Evolutionary conservation across 2,113 vertebrate genomes (phyloP).

Genomic region (Aldabrachelys gigantea): DNA sequence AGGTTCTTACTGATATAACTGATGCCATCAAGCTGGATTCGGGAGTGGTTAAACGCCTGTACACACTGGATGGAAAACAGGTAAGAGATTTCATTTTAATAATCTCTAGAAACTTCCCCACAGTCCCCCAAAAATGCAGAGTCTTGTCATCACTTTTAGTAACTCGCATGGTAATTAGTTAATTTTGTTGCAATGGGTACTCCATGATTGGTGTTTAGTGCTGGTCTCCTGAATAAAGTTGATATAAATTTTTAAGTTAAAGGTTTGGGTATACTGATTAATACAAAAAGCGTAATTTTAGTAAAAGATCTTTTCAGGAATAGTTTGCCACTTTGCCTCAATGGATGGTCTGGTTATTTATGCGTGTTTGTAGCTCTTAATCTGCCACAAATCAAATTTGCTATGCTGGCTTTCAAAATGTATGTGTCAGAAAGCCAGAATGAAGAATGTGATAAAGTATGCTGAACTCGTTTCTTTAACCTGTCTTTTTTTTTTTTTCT

Average conservation of each 20-base stretch:
- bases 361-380: constrained; percentile 28
- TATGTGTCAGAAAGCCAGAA: not conserved
- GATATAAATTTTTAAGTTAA: not conserved
- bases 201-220: not conserved
- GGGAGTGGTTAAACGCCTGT: constrained; percentile 93
- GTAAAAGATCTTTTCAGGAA: not conserved
- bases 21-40: constrained; percentile 98
- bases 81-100: constrained; percentile 76
- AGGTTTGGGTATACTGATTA: not conserved
- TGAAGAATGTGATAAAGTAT: constrained; percentile 10
- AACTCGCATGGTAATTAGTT: not conserved
- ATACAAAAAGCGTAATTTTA: not conserved
- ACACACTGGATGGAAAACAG: constrained; percentile 96
- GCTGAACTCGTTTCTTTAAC: constrained; percentile 34
- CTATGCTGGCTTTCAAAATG: constrained; percentile 36
- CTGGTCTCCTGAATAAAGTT: not conserved
- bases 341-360: not conserved
- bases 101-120: not conserved
- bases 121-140: not conserved
- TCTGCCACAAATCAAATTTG: not conserved
- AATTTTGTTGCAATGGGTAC: not conserved
- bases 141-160: not conserved
- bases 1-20: constrained; percentile 96
- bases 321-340: not conserved
- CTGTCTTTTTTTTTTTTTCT: constrained; percentile 37